Base-by-base conservation (phyloP, 2,113 vertebrate species). In the Prunella himalayana region DNA sequence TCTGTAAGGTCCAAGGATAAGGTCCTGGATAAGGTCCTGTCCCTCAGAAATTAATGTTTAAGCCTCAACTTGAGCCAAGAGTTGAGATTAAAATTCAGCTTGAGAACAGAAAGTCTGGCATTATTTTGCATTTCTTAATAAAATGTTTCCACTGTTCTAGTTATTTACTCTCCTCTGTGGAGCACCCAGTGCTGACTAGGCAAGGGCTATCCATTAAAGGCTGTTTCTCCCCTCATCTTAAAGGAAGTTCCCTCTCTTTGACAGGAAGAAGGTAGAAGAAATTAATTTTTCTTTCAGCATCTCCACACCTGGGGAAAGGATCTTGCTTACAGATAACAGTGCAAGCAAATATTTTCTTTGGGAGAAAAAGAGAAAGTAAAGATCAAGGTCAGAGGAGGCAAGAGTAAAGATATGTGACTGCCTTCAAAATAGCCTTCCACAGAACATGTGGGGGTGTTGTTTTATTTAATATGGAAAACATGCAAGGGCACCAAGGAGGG, bases 301-400 rank as follows among this genome's bases (percentile, higher is more conserved):
- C 51, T 0, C 88, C 95, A 97, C 96, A 98, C 97, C 97, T 98
- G 97, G 95, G 95, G 86, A 97, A 97, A 97, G 94, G 97, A 96
- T 97, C 96, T 94, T 78, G 68, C 96, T 96, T 84, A 93, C 35
- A 98, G 97, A 98, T 97, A 98, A 97, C 86, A 87, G 84, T 76
- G 90, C 96, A 95, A 97, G 97, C 96, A 98, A 97, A 97, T 97
- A 98, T 97, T 98, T 98, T 92, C 95, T 94, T 95, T 97, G 92
- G 91, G 92, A 95, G 90, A 85, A 97, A 94, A 97, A 96, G 90
- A 96, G 96, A 98, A 97, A 97, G 91, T 80, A 91, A 96, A 96
- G 97, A 95, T 96, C 94, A 98, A 97, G 97, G 97, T 98, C 96
- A 98, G 95, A 97, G 89, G 86, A 91, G 64, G 94, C 86, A 94